A percentile compares a stretch with the other conserved stretches of the same genome.
Conservation (phyloP, 2,797 vertebrate species). For the Hemitrygon akajei region DNA sequence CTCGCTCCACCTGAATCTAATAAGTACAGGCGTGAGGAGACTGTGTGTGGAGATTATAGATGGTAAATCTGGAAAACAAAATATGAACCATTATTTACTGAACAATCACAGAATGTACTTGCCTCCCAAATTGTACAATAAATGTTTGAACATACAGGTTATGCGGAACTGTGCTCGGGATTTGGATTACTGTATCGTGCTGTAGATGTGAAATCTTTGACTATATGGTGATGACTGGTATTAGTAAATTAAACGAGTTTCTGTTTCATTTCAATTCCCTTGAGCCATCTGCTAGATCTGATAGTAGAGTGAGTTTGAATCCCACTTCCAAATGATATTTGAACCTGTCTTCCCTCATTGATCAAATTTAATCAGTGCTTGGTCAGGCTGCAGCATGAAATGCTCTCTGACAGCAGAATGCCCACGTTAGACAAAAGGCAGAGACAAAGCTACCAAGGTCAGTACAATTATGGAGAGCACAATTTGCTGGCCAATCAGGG, state of each 20-base stretch:
- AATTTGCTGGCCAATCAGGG: neutral
- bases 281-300: neutral
- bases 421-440: neutral
- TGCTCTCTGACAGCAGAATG: neutral
- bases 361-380: conserved; percentile 19
- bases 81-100: neutral
- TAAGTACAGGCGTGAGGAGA: no score
- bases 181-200: neutral
- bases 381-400: neutral
- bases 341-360: conserved; percentile 29
- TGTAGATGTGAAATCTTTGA: neutral
- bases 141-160: neutral
- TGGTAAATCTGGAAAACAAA: no score
- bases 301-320: conserved; percentile 11
- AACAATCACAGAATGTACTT: neutral
- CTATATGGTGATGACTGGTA: neutral
- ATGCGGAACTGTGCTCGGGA: neutral
- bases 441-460: neutral
- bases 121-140: neutral
- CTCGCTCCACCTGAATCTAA: no score
- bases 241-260: conserved; percentile 23
- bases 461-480: neutral
- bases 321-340: conserved; percentile 19
- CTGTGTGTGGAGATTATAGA: no score
- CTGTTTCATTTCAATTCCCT: conserved; percentile 19